Evolutionary conservation across 1,140 invertebrate species (phyloP), one percentile per base, ranked within the genome.

Genomic region (Chrysopa pallens): DNA sequence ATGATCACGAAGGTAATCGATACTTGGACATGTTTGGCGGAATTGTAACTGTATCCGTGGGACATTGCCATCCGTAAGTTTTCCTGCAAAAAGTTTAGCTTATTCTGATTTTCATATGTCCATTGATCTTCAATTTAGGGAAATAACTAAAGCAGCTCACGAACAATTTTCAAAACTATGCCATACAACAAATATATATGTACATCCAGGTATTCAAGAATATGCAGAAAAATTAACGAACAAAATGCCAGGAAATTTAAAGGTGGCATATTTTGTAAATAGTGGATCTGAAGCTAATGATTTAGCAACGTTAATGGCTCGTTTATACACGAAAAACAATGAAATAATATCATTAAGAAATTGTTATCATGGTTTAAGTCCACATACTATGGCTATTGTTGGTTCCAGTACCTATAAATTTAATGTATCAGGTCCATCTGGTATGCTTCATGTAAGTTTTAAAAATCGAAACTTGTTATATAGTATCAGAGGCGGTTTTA

Each of bases 231-330:
- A 80, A 56, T 66, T 98, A 38, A 73, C 73, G 0, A 57, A 65
- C 1, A 94, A 82, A 59, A 64, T 98, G 38, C 91, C 92, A 1
- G 79, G 72, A 1, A 70, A 90, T 54, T 65, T 95, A 6, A 90
- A 91, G 61, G 78, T 84, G 11, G 81, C 88, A 13, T 95, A 94
- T 60, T 78, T 96, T 52, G 82, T 90, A 0, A 98, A 98, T 56
- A 95, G 89, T 57, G 93, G 94, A 0, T 92, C 89, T 6, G 94
- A 98, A 67, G 93, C 94, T 0, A 98, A 96, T 60, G 94, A 98
- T 59, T 63, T 98, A 33, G 93, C 93, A 0, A 69, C 92, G 44
- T 54, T 91, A 9, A 72, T 98, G 63, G 84, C 92, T 0, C 69
- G 89, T 49, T 54, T 86, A 0, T 75, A 90, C 55, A 95, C 92